phyloP scores from a whole-genome alignment of 2,113 vertebrate genomes.

The Brienomyrus brachyistius region DNA sequence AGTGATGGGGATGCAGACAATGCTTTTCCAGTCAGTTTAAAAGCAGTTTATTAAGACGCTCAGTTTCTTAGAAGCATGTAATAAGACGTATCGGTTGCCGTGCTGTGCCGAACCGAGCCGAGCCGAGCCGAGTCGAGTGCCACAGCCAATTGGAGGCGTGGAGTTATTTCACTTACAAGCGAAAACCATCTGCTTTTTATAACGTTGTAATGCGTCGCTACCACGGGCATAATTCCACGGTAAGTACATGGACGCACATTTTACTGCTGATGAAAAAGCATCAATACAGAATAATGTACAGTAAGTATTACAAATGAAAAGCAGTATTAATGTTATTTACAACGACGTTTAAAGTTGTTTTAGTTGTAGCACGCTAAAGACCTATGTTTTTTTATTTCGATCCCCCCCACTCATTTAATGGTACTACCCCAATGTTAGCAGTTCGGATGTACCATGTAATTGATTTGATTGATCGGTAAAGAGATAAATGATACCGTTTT shows the following conservation, averaged over 20 bases:
- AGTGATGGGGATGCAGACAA: neutral
- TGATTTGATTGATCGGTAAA: neutral
- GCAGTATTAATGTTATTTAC: neutral
- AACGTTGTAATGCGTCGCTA: neutral
- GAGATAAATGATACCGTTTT: neutral
- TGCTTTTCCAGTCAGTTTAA: neutral
- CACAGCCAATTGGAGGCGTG: no score
- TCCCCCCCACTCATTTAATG: neutral
- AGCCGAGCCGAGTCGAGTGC: no score
- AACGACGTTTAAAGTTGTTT: neutral
- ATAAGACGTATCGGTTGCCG: neutral
- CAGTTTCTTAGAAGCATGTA: neutral
- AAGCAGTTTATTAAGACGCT: neutral
- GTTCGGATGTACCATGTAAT: neutral
- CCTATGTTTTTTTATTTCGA: neutral
- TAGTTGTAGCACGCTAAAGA: neutral
- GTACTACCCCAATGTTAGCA: neutral
- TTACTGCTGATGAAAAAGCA: neutral
- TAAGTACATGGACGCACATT: neutral
- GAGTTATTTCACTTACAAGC: no score
- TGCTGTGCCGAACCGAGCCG: neutral
- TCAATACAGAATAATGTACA: neutral
- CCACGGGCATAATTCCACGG: neutral
- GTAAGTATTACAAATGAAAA: neutral
- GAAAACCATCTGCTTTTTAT: neutral